These are phyloP conservation scores for Drosophila kuntzei DNA, from an alignment of 2,888 invertebrate species.

Conservation along the genomic window DNA sequence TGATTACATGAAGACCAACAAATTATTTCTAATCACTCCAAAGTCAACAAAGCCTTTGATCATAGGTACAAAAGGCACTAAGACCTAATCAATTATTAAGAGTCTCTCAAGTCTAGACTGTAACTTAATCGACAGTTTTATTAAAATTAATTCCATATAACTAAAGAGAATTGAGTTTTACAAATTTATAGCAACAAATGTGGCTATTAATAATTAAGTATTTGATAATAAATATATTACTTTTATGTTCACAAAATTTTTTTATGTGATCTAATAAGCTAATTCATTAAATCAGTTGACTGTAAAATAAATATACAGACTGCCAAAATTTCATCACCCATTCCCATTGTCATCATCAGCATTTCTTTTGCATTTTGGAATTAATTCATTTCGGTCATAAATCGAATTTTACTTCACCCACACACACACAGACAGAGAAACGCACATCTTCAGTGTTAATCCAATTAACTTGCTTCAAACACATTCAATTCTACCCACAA, in stretches of 20 bases:
- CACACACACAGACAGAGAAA: conserved; percentile 22
- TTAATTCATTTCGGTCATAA: conserved; percentile 76
- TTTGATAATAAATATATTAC: background rate
- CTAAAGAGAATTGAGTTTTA: too few species aligned
- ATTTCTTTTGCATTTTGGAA: conserved; percentile 62
- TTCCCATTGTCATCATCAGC: conserved; percentile 16
- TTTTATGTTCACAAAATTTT: background rate
- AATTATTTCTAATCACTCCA: background rate
- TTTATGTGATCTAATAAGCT: conserved; percentile 12
- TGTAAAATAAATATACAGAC: background rate
- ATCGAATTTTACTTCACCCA: conserved; percentile 61
- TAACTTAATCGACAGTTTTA: background rate
- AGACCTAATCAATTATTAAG: background rate
- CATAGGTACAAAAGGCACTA: background rate
- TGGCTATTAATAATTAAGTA: background rate
- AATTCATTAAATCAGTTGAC: conserved; percentile 14
- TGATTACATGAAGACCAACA: background rate
- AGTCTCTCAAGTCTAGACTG: background rate
- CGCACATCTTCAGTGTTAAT: conserved; percentile 61
- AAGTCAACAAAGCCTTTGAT: background rate
- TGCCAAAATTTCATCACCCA: background rate
- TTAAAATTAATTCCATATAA: too few species aligned
- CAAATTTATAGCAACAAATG: too few species aligned
- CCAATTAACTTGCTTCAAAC: conserved; percentile 77
- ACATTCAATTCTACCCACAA: conserved; percentile 66